These are phyloP conservation scores for Macrobrachium rosenbergii DNA, from an alignment of 1,140 invertebrate genomes.

Conservation along the genomic window DNA sequence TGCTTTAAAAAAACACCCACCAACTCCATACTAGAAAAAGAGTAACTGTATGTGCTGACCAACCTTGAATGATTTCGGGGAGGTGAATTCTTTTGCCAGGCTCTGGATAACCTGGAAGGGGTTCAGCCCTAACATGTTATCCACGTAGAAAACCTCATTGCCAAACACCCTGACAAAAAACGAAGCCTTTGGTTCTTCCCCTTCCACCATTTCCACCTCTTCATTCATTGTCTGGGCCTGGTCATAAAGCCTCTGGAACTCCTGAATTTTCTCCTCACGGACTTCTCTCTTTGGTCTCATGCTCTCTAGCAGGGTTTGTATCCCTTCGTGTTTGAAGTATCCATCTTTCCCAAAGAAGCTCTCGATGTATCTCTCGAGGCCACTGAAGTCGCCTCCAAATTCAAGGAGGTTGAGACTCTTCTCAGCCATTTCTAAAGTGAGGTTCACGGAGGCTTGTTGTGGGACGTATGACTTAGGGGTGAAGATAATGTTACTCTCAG, in stretches of 20 bases:
- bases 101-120: conserved; percentile 12
- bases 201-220: not conserved
- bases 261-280: conserved; percentile 49
- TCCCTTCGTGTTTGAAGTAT: conserved; percentile 40
- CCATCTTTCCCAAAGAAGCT: conserved; percentile 41
- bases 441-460: conserved; percentile 29
- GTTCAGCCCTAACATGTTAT: conserved; percentile 28
- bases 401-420: conserved; percentile 45
- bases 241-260: conserved; percentile 48
- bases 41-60: not conserved
- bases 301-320: conserved; percentile 24
- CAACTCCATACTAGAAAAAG: no score
- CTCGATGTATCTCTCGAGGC: conserved; percentile 40
- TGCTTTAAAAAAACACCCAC: no score
- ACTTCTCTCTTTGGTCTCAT: conserved; percentile 34
- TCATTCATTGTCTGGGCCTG: conserved; percentile 5
- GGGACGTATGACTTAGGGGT: conserved; percentile 42
- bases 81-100: conserved; percentile 16
- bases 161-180: conserved; percentile 49
- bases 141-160: conserved; percentile 44
- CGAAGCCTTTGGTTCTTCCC: conserved; percentile 37
- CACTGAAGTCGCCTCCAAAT: conserved; percentile 48
- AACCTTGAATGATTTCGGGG: conserved; percentile 44
- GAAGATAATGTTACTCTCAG: conserved; percentile 44
- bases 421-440: conserved; percentile 37